A percentile compares a stretch with the other conserved stretches of the same genome.
Evolutionary conservation across 2,888 invertebrate species (phyloP).

Genomic region (Sinopyrophorus schimmeli): DNA sequence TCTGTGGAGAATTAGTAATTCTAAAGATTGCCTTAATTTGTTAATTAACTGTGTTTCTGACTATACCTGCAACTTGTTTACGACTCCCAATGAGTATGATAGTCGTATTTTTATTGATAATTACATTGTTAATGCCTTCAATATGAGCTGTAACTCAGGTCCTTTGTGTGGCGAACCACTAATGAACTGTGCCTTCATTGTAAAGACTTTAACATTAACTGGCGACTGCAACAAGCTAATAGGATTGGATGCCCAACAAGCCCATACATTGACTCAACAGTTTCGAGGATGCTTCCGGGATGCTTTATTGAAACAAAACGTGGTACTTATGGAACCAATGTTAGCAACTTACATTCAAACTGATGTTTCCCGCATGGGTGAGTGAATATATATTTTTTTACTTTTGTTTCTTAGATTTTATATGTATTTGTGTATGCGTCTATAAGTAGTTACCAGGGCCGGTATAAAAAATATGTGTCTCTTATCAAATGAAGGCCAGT

Average conservation of each 20-base stretch:
- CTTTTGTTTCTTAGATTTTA: too few relatives aligned
- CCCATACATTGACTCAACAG: constrained; percentile 15
- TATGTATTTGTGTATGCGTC: too few relatives aligned
- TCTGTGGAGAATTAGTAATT: constrained; percentile 93
- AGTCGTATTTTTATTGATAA: constrained; percentile 69
- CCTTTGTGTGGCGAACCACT: constrained; percentile 97
- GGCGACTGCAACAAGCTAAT: constrained; percentile 6
- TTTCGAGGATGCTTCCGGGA: constrained; percentile 71
- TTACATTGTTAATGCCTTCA: constrained; percentile 84
- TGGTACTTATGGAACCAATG: constrained; percentile 94
- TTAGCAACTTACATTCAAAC: constrained; percentile 57
- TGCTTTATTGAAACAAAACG: constrained; percentile 87
- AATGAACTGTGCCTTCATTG: constrained; percentile 90
- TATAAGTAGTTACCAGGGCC: too few relatives aligned
- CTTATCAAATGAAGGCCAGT: too few relatives aligned
- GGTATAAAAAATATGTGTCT: too few relatives aligned
- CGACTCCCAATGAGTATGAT: constrained; percentile 54
- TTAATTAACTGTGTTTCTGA: constrained; percentile 78
- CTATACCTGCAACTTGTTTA: constrained; percentile 65
- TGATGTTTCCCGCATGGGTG: constrained; percentile 47
- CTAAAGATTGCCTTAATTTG: constrained; percentile 86
- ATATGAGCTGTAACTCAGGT: constrained; percentile 81
- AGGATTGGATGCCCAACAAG: constrained; percentile 41
- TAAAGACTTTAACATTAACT: constrained; percentile 79
- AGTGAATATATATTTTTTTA: constrained; percentile 27